These are phyloP conservation scores for Caenorhabditis drosophilae DNA, from an alignment of 2,888 invertebrate species.

Conservation along the genomic window DNA sequence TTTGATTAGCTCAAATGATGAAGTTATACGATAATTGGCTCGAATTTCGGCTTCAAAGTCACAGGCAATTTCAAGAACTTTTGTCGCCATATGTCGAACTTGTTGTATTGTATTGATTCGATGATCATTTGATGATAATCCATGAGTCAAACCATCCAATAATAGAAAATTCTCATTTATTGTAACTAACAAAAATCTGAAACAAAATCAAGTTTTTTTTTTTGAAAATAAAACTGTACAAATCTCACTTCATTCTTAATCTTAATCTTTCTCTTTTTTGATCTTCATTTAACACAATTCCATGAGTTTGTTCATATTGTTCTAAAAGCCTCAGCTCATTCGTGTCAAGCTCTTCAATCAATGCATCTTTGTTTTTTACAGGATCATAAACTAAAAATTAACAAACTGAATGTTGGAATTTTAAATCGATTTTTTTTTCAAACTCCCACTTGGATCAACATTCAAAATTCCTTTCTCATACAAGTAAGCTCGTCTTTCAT, in stretches of 20 bases:
- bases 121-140: slow-evolving; percentile 3
- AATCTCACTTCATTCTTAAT: slow-evolving; percentile 8
- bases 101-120: slow-evolving; percentile 10
- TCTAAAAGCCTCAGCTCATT: slow-evolving; percentile 19
- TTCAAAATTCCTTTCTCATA: neutral
- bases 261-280: slow-evolving; percentile 10
- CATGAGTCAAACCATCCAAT: slow-evolving; percentile 19
- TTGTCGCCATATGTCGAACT: slow-evolving; percentile 17
- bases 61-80: slow-evolving; percentile 18
- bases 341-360: slow-evolving; percentile 16
- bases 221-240: too few species aligned
- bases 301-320: slow-evolving; percentile 18
- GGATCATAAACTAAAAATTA: slow-evolving; percentile 26
- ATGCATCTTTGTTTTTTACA: slow-evolving; percentile 7
- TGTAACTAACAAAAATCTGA: slow-evolving; percentile 2
- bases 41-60: slow-evolving; percentile 19
- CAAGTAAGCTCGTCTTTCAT: neutral
- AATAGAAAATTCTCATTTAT: slow-evolving; percentile 1
- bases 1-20: slow-evolving; percentile 12
- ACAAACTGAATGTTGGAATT: neutral
- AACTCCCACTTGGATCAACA: slow-evolving; percentile 3
- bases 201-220: neutral
- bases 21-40: slow-evolving; percentile 4
- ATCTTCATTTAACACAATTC: slow-evolving; percentile 5
- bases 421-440: neutral